phyloP scores from a whole-genome alignment of 2,797 vertebrate species.

The Pogonophryne albipinna region DNA sequence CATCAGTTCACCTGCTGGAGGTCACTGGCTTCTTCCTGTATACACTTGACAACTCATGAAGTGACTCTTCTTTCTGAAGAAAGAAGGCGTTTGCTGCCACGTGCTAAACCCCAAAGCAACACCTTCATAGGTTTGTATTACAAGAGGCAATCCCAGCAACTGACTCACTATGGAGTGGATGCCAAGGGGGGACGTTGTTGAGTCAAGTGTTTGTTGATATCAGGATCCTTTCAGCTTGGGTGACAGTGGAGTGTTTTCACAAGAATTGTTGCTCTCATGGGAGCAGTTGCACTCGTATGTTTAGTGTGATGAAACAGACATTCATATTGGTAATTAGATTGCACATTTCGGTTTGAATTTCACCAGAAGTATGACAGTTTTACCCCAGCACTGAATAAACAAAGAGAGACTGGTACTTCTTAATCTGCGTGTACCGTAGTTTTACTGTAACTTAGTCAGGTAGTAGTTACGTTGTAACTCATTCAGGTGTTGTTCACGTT shows the following conservation, averaged over 20 bases:
- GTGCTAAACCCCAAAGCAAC: constrained; percentile 64
- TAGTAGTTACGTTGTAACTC: neutral
- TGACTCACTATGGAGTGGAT: constrained; percentile 46
- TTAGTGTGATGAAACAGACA: constrained; percentile 15
- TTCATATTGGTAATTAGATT: constrained; percentile 7
- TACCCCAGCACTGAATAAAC: neutral
- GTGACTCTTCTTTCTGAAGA: constrained; percentile 49
- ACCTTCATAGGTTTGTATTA: constrained; percentile 45
- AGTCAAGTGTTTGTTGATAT: constrained; percentile 64
- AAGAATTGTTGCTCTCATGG: constrained; percentile 14
- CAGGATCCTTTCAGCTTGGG: constrained; percentile 30
- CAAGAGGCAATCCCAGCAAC: constrained; percentile 40
- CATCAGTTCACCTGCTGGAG: constrained; percentile 73
- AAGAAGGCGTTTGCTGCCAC: constrained; percentile 63
- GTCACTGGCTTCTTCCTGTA: constrained; percentile 60
- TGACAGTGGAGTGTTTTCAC: constrained; percentile 50
- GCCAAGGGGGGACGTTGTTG: constrained; percentile 43
- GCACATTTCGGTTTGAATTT: constrained; percentile 5
- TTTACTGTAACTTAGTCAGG: neutral
- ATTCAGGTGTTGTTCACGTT: neutral
- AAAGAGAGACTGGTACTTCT: neutral
- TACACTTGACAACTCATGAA: constrained; percentile 42
- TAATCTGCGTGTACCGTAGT: neutral
- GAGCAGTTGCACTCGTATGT: neutral
- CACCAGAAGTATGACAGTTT: constrained; percentile 6